Percentiles rank a stretch among this genome's conserved stretches.
phyloP scores from a whole-genome alignment of 2,113 vertebrate genomes.

The Nyctibius bracteatus region DNA sequence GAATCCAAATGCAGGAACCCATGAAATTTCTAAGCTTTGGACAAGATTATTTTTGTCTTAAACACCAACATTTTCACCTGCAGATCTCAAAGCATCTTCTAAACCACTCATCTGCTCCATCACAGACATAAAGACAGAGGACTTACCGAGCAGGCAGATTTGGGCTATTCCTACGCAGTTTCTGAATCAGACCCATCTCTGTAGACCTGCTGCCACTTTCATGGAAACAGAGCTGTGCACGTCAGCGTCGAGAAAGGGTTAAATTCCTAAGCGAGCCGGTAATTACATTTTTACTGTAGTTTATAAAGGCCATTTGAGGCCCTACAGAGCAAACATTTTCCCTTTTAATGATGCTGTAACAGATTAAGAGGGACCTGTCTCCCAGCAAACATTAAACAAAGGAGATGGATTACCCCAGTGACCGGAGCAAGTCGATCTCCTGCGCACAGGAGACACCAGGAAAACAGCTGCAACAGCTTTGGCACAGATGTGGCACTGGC shows the following conservation, averaged over 20 bases:
- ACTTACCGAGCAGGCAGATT: not conserved
- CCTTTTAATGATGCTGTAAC: slow-evolving; percentile 29
- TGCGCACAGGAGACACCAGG: not conserved
- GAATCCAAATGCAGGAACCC: not conserved
- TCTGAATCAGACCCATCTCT: not conserved
- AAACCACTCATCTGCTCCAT: not conserved
- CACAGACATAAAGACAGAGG: not conserved
- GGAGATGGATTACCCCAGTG: not conserved
- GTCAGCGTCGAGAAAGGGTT: not conserved
- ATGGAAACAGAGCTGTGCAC: not conserved
- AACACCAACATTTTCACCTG: not conserved
- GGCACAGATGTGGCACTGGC: not conserved
- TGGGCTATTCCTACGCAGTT: not conserved
- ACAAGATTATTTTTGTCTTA: not conserved
- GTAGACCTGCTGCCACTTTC: not conserved
- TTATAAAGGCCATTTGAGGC: slow-evolving; percentile 15
- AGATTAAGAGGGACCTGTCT: slow-evolving; percentile 24
- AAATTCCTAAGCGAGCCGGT: not conserved
- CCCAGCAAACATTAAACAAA: not conserved
- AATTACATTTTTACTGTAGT: not conserved
- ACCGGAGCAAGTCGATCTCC: not conserved
- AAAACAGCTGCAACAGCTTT: not conserved
- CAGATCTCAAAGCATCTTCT: not conserved
- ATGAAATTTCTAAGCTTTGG: not conserved
- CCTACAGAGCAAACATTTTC: slow-evolving; percentile 46